Percentiles rank a stretch among this genome's conserved stretches.
Evolutionary conservation across 2,113 vertebrate species (phyloP).

Genomic region (Cyphomyrus plagiostoma): DNA sequence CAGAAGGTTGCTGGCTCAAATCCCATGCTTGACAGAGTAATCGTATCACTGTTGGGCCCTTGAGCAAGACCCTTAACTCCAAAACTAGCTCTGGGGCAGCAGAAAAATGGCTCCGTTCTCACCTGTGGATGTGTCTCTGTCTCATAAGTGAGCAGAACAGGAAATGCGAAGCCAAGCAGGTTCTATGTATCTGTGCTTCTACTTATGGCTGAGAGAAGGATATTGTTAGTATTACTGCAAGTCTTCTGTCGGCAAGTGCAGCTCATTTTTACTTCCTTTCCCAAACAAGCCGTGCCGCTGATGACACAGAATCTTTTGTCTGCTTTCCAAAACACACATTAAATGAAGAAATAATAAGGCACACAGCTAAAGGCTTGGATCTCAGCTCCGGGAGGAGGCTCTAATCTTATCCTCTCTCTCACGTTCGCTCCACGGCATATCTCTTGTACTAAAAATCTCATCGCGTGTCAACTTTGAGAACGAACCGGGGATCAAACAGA

Average conservation of each 20-base stretch:
- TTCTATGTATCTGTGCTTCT: background rate
- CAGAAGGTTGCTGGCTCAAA: background rate
- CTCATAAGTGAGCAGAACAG: background rate
- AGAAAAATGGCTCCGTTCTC: background rate
- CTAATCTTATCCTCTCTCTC: background rate
- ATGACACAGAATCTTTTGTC: background rate
- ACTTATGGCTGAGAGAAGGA: background rate
- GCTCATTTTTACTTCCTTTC: background rate
- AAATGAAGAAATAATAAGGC: background rate
- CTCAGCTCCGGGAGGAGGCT: background rate
- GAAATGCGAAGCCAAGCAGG: background rate
- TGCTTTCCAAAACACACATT: background rate
- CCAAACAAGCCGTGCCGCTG: background rate
- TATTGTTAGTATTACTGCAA: background rate
- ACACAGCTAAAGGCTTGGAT: background rate
- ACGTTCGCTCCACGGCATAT: background rate
- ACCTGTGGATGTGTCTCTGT: background rate
- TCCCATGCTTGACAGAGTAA: background rate
- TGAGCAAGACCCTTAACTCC: background rate
- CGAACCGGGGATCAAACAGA: background rate
- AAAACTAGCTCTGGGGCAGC: background rate
- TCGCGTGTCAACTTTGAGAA: background rate
- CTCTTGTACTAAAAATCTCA: background rate
- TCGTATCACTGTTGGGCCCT: background rate
- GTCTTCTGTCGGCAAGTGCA: background rate